Percentiles rank a stretch among this genome's conserved stretches.
phyloP scores from a whole-genome alignment of 2,888 invertebrate species.

The Leucophora obtusa region DNA sequence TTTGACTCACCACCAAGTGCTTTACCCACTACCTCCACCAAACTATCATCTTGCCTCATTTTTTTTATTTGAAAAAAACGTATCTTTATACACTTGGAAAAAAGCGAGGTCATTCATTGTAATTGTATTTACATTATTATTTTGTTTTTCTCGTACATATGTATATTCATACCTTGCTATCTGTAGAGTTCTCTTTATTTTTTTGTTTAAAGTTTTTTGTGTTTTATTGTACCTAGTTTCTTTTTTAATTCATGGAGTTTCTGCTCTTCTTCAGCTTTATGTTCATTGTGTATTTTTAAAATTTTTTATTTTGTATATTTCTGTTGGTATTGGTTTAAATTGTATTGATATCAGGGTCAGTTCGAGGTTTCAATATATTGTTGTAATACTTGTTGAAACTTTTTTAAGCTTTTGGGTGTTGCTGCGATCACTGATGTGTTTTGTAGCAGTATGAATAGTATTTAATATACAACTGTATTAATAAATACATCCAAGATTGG shows the following conservation, averaged over 20 bases:
- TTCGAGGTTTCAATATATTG: constrained; percentile 74
- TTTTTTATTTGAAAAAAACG: constrained; percentile 36
- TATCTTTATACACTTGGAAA: constrained; percentile 8
- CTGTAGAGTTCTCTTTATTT: constrained; percentile 29
- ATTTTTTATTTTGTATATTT: constrained; percentile 60
- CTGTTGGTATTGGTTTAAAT: constrained; percentile 51
- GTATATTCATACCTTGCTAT: constrained; percentile 16
- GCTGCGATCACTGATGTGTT: constrained; percentile 22
- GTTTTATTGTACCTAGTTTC: constrained; percentile 24
- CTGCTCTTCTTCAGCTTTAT: constrained; percentile 48
- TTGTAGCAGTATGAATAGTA: constrained; percentile 22
- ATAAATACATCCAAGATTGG: no score
- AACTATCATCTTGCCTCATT: constrained; percentile 42
- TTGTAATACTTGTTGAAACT: constrained; percentile 64
- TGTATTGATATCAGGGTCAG: constrained; percentile 76
- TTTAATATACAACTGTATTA: constrained; percentile 4
- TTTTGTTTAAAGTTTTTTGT: constrained; percentile 33
- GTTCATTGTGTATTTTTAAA: constrained; percentile 50
- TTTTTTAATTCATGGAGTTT: constrained; percentile 58
- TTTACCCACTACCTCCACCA: constrained; percentile 1
- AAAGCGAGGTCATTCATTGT: constrained; percentile 56
- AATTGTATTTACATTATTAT: constrained; percentile 57
- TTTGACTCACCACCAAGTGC: background rate
- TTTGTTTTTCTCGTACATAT: background rate
- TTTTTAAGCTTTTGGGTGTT: constrained; percentile 51